Base-by-base conservation (phyloP, 2,888 invertebrate species). In the Plebejus argus region DNA sequence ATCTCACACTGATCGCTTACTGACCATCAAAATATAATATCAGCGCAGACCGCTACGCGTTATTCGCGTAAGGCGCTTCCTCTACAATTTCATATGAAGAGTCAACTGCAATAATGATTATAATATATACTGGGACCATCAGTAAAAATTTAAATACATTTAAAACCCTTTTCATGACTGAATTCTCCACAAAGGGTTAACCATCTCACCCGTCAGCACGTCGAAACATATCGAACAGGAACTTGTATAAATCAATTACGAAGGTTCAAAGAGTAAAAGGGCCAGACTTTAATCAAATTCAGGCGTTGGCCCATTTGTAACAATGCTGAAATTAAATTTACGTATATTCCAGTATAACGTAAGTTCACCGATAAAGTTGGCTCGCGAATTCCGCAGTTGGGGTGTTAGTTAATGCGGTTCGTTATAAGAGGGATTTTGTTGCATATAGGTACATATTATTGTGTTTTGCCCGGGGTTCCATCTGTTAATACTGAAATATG, bases 261-360 rank as follows among this genome's bases (percentile, higher is more conserved):
- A 28, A 74, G 53, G 74, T 74, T 74, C 74, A 49, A 74, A 49
- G 72, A 72, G 74, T 74, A 18, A 74, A 74, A 53, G 53, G 49
- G 12, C 35, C 20, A 35, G 45, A 49, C 6, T 74, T 74, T 74
- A 74, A 74, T 74, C 53, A 74, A 74, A 49, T 74, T 49, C n/a
- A 28, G n/a, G 28, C 23, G 28, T 53, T 18, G 45, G 39, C 20
- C 49, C 49, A 74, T 53, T 12, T 53, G 74, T 28, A 45, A 53
- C 74, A 74, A 74, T 53, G 28, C 74, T 3, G 49, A 49, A 74
- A 53, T 74, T 72, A 33, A 53, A 28, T 53, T 74, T 23, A 23
- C 71, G n/a, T 20, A 39, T 39, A 71, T 74, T 53, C 45, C 72
- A 1, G 33, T 53, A 74, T 53, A 74, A 53, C 39, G 28, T 28